phyloP scores from a whole-genome alignment of 2,888 invertebrate genomes.

The Cotesia congregata region DNA sequence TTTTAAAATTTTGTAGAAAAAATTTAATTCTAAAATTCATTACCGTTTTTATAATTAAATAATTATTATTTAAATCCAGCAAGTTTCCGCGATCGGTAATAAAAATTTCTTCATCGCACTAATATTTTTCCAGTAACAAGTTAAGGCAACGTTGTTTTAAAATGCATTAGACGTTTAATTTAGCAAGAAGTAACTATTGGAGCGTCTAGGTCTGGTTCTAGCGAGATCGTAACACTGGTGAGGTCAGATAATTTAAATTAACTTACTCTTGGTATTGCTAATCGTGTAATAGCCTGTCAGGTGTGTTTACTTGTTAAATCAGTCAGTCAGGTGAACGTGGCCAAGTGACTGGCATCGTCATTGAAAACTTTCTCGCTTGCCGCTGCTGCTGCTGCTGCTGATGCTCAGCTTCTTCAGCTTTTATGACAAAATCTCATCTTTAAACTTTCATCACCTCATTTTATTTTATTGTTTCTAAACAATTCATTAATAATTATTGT shows the following conservation, averaged over 20 bases:
- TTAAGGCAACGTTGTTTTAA: constrained; percentile 29
- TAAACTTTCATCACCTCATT: constrained; percentile 14
- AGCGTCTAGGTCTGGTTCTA: background rate
- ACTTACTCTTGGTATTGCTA: constrained; percentile 33
- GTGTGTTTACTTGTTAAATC: constrained; percentile 31
- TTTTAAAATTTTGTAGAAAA: too few species aligned
- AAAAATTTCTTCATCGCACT: too few species aligned
- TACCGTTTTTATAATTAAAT: too few species aligned
- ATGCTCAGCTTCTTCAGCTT: constrained; percentile 13
- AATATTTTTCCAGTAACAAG: constrained; percentile 12
- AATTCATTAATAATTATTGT: background rate
- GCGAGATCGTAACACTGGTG: constrained; percentile 12
- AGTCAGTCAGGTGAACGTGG: constrained; percentile 32
- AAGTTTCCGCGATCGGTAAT: too few species aligned
- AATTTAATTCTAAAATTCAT: too few species aligned
- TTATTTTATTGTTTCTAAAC: background rate
- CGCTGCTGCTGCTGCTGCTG: background rate
- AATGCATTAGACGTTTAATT: constrained; percentile 16
- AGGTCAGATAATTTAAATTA: constrained; percentile 41
- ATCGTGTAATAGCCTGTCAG: constrained; percentile 41
- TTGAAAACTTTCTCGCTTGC: constrained; percentile 41
- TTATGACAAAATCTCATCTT: constrained; percentile 26
- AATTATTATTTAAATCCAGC: too few species aligned
- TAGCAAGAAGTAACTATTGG: background rate
- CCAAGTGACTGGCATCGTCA: constrained; percentile 25